These are phyloP conservation scores for Branchellion lobata DNA, from an alignment of 2,888 invertebrate species.

Conservation along the genomic window DNA sequence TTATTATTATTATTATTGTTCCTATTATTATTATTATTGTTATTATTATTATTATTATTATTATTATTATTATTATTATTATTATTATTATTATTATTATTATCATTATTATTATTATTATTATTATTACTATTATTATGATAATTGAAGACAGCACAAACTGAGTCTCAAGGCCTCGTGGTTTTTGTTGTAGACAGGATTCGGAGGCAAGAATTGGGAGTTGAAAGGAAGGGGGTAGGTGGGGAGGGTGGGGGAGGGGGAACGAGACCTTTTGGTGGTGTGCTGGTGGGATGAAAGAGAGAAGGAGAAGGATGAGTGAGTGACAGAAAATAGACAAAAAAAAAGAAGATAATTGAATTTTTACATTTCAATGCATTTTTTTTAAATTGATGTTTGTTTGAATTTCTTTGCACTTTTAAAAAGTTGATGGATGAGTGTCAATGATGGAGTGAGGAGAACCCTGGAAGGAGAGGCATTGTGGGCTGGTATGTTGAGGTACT, in stretches of 20 bases:
- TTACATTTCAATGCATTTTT: background rate
- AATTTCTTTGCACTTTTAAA: background rate
- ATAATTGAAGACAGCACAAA: background rate
- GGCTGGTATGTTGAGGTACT: conserved; percentile 29
- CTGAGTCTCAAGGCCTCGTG: conserved; percentile 43
- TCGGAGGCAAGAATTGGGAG: conserved; percentile 50
- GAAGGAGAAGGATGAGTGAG: background rate
- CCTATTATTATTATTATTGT: too few species aligned
- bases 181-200: conserved; percentile 47
- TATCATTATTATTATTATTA: too few species aligned
- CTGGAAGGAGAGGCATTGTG: conserved; percentile 23
- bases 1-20: too few species aligned
- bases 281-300: conserved; percentile 25
- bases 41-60: too few species aligned
- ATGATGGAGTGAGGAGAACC: too few species aligned
- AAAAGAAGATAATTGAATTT: background rate
- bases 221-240: conserved; percentile 55
- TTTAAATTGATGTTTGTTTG: background rate
- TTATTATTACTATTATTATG: too few species aligned
- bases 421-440: too few species aligned
- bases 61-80: too few species aligned
- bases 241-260: conserved; percentile 58
- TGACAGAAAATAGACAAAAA: background rate
- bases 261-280: conserved; percentile 57
- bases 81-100: too few species aligned